phyloP scores from a whole-genome alignment of 1,140 invertebrate species.

The Megalonaias nervosa region DNA sequence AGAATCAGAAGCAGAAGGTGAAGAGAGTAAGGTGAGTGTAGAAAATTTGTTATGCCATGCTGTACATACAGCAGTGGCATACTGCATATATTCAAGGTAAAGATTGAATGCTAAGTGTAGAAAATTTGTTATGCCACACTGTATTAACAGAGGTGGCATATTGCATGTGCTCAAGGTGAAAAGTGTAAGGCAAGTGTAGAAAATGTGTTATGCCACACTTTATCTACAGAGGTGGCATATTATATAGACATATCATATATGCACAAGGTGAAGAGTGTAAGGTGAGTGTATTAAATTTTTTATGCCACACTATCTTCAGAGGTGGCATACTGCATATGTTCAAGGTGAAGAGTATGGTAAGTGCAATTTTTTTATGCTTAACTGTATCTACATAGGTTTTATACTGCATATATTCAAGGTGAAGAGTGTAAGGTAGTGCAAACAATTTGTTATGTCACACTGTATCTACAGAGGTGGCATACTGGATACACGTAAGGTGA shows the following conservation, averaged over 20 bases:
- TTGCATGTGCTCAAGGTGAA: background rate
- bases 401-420: background rate
- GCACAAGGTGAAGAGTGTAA: background rate
- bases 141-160: background rate
- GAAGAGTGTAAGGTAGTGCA: background rate
- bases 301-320: no score
- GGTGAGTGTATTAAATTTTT: background rate
- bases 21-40: constrained; percentile 14
- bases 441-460: constrained; percentile 2
- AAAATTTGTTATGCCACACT: constrained; percentile 6
- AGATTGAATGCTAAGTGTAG: background rate
- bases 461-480: background rate
- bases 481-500: background rate
- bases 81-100: background rate
- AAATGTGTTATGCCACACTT: no score
- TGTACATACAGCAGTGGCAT: background rate
- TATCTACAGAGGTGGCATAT: background rate
- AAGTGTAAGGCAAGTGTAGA: background rate
- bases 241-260: background rate
- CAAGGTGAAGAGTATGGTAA: constrained; percentile 23
- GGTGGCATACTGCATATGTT: no score
- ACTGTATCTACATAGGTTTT: background rate
- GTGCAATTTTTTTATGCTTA: background rate
- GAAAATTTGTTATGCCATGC: background rate
- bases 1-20: constrained; percentile 31